phyloP scores from a whole-genome alignment of 2,113 vertebrate genomes.

The Antigone vipio region DNA sequence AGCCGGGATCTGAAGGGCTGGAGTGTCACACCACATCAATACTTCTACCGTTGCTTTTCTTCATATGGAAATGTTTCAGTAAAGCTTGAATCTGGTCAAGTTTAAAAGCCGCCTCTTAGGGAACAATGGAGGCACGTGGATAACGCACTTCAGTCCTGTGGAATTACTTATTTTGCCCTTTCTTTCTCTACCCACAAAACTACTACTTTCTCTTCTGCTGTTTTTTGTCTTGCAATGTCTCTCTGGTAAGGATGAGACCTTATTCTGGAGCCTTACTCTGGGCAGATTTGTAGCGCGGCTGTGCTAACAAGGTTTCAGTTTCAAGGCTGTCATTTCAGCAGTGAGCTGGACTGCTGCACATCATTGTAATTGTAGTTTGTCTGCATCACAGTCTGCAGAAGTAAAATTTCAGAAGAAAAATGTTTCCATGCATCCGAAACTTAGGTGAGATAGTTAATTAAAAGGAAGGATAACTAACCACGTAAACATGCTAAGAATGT shows the following conservation, averaged over 20 bases:
- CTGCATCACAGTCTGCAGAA: not conserved
- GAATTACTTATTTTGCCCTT: not conserved
- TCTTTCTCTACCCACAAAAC: not conserved
- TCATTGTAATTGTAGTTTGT: not conserved
- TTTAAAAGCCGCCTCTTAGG: not conserved
- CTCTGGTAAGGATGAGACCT: not conserved
- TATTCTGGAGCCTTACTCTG: not conserved
- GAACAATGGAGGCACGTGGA: not conserved
- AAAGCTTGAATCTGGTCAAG: not conserved
- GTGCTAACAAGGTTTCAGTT: not conserved
- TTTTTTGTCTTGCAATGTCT: not conserved
- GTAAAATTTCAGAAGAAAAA: not conserved
- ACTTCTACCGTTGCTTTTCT: not conserved
- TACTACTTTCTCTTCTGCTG: not conserved
- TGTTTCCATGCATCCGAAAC: not conserved
- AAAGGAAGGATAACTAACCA: not conserved
- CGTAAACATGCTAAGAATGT: too few relatives aligned
- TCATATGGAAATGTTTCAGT: fast-evolving
- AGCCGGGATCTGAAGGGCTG: not conserved
- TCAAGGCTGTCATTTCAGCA: not conserved
- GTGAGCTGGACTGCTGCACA: not conserved
- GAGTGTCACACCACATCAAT: too few relatives aligned
- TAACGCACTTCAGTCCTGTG: not conserved
- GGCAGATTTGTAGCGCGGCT: not conserved
- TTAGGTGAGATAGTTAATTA: not conserved